Base-by-base conservation (phyloP, 2,113 vertebrate species). In the Passer domesticus region DNA sequence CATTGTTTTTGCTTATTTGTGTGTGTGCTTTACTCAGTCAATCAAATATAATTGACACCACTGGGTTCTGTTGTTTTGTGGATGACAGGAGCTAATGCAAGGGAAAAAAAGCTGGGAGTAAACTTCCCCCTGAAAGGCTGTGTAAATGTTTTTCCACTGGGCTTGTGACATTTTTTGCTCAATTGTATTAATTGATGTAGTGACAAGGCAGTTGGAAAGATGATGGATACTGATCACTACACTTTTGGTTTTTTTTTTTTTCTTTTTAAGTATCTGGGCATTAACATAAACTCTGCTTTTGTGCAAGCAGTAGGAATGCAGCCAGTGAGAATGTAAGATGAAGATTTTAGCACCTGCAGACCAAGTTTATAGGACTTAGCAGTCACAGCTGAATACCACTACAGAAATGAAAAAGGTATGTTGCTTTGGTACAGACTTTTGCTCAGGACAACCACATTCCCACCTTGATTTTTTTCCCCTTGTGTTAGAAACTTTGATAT, bases 31-130 rank as follows among this genome's bases (percentile, higher is more conserved):
- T 99, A 99, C 99, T 99, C 99, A 99, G 99, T 99, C 99, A 99
- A 99, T 99, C 99, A 99, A 99, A 99, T 99, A 99, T 99, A 99
- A 99, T 99, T 99, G 99, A 99, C 99, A 99, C 98, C 99, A 97
- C 99, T 99, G 99, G 98, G 99, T 99, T 99, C 98, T 98, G 98
- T 98, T 98, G 98, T 98, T 98, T 98, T 97, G 97, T 98, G 98
- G 98, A 99, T 99, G 99, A 99, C 99, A 99, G 98, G 98, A 98
- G 98, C 98, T 99, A 99, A 99, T 99, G 98, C 98, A 99, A 99
- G 97, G 96, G 97, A 92, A 98, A 98, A 90, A 98, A 98, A 98
- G 98, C 98, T 98, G 98, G 96, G 97, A 98, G 98, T 98, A 98
- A 98, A 98, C 98, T 98, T 98, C 98, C 98, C 96, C 89, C 93